Conservation (phyloP, 1,140 invertebrate genomes). For the Aphis gossypii region DNA sequence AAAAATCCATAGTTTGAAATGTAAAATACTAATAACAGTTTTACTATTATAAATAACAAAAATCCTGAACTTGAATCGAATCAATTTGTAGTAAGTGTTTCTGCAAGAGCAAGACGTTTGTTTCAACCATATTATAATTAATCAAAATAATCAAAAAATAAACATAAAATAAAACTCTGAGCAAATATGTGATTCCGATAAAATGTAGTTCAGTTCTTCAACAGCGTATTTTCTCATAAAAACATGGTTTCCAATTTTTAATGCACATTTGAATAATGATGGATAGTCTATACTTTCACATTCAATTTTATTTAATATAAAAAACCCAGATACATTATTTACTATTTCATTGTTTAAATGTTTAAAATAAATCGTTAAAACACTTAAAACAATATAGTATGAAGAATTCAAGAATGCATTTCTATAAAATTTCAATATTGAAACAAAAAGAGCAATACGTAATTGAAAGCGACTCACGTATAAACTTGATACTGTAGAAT, state of each 20-base stretch:
- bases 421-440: background rate
- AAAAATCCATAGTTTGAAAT: background rate
- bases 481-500: background rate
- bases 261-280: background rate
- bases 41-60: background rate
- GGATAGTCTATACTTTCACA: background rate
- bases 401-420: background rate
- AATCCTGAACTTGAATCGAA: background rate
- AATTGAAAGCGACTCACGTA: background rate
- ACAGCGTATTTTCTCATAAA: background rate
- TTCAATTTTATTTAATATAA: background rate
- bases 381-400: background rate
- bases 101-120: too few relatives aligned
- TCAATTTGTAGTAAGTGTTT: too few relatives aligned
- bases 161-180: background rate
- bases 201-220: background rate
- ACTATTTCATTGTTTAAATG: background rate
- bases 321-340: background rate
- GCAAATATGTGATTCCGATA: background rate
- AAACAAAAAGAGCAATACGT: background rate
- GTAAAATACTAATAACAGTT: too few relatives aligned
- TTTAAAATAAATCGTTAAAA: background rate
- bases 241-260: background rate
- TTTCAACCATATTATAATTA: too few relatives aligned
- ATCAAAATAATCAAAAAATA: background rate